Percentiles rank a stretch among this genome's conserved stretches.
These are phyloP conservation scores for Colius striatus DNA, from an alignment of 2,113 vertebrate genomes.

Conservation along the genomic window DNA sequence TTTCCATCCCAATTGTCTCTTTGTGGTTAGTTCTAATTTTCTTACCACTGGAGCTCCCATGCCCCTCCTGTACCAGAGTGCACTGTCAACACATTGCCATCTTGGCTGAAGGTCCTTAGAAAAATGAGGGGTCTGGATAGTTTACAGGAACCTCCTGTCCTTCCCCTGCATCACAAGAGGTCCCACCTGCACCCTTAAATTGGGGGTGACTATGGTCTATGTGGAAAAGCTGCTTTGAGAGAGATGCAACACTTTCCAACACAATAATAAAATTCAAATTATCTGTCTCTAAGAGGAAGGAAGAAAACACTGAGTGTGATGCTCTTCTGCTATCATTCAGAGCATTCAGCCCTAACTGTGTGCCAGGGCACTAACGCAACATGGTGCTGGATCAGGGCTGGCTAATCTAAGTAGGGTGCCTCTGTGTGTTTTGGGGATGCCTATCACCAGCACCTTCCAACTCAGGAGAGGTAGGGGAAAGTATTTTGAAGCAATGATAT, in stretches of 20 bases:
- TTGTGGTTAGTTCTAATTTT: not conserved
- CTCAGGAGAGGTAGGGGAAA: not conserved
- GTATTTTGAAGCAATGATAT: not conserved
- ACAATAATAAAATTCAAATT: not conserved
- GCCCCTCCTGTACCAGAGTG: not conserved
- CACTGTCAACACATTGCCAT: no score
- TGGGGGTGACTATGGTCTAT: accelerated
- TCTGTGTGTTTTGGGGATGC: not conserved
- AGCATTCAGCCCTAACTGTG: accelerated
- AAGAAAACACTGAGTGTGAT: accelerated
- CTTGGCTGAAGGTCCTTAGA: not conserved
- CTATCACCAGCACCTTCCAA: not conserved
- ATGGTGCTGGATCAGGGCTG: not conserved
- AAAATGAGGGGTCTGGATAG: accelerated
- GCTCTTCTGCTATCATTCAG: not conserved
- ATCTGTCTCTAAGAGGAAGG: not conserved
- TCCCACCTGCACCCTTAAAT: not conserved
- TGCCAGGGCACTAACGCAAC: not conserved
- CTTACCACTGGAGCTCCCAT: not conserved
- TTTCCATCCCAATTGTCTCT: not conserved
- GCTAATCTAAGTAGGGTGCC: not conserved
- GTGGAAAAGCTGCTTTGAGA: not conserved
- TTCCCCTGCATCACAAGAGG: not conserved
- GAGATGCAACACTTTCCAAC: not conserved
- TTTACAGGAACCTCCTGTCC: not conserved